A percentile compares a stretch with the other conserved stretches of the same genome.
These are phyloP conservation scores for Ashinkailepas kermadecensis DNA, from an alignment of 2,888 invertebrate genomes.

Conservation along the genomic window DNA sequence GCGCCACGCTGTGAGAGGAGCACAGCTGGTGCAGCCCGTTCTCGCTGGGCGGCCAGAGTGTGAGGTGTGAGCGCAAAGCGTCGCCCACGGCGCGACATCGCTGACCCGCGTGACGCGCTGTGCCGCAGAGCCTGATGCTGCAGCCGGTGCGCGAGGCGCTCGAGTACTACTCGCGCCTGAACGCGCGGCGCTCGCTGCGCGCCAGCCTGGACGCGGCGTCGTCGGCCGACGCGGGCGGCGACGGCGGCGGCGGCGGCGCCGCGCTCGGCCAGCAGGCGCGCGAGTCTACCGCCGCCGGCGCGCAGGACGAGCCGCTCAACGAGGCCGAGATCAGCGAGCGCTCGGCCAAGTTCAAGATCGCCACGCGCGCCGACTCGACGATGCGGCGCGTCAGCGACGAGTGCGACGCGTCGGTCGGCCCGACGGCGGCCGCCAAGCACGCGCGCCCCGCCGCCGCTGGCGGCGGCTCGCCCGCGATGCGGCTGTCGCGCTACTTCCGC, in stretches of 20 bases:
- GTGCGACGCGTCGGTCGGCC: slow-evolving; percentile 23
- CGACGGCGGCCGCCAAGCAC: not conserved
- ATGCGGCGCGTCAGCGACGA: slow-evolving; percentile 29
- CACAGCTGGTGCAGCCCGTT: too few relatives aligned
- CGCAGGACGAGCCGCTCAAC: slow-evolving; percentile 59
- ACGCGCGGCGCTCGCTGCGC: slow-evolving; percentile 42
- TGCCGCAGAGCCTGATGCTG: slow-evolving; percentile 52
- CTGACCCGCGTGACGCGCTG: not conserved
- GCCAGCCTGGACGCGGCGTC: slow-evolving; percentile 25
- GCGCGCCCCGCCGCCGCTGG: not conserved
- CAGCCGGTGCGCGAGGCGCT: slow-evolving; percentile 55
- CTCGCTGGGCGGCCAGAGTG: too few relatives aligned
- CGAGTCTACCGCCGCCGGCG: slow-evolving; percentile 37
- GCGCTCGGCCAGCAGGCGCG: slow-evolving; percentile 21
- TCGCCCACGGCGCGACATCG: too few relatives aligned
- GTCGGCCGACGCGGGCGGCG: not conserved
- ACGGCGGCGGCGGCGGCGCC: slow-evolving; percentile 25
- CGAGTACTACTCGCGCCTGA: slow-evolving; percentile 54
- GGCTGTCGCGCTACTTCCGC: slow-evolving; percentile 32
- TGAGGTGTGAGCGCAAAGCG: too few relatives aligned
- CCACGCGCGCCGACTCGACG: slow-evolving; percentile 51
- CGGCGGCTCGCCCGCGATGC: slow-evolving; percentile 35
- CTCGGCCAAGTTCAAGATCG: slow-evolving; percentile 65
- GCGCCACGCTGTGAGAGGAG: too few relatives aligned
- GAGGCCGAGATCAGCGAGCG: slow-evolving; percentile 63